Percentiles rank a stretch among this genome's conserved stretches.
Conservation (phyloP, 2,113 vertebrate genomes). For the Sebastes fasciatus region DNA sequence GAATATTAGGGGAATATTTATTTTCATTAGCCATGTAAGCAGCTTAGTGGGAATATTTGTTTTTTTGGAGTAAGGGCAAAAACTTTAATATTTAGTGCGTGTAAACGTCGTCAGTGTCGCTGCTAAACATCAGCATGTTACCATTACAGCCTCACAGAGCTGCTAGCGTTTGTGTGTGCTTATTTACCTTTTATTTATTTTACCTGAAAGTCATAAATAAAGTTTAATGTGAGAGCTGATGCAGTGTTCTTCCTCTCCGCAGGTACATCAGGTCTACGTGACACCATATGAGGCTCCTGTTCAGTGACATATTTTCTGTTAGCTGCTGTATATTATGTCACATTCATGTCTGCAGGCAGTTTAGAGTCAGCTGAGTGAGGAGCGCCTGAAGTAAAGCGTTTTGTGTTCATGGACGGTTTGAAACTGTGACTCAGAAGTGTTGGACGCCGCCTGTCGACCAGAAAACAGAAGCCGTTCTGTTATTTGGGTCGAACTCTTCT, state of each 20-base stretch:
- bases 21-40: too few relatives aligned
- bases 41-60: too few relatives aligned
- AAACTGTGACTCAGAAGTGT: neutral
- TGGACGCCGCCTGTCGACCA: neutral
- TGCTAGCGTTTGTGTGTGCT: neutral
- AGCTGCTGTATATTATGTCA: neutral
- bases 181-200: neutral
- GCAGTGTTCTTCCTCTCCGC: neutral
- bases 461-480: neutral
- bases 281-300: neutral
- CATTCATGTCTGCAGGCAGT: neutral
- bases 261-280: neutral
- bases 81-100: too few relatives aligned
- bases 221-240: neutral
- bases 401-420: neutral
- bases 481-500: conserved; percentile 20
- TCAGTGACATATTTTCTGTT: neutral
- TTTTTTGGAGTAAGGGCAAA: too few relatives aligned
- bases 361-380: neutral
- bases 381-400: neutral
- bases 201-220: neutral
- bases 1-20: too few relatives aligned
- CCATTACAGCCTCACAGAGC: too few relatives aligned
- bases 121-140: neutral
- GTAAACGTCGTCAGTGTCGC: too few relatives aligned